A percentile compares a stretch with the other conserved stretches of the same genome.
phyloP scores from a whole-genome alignment of 2,113 vertebrate species.

The Panthera leo region DNA sequence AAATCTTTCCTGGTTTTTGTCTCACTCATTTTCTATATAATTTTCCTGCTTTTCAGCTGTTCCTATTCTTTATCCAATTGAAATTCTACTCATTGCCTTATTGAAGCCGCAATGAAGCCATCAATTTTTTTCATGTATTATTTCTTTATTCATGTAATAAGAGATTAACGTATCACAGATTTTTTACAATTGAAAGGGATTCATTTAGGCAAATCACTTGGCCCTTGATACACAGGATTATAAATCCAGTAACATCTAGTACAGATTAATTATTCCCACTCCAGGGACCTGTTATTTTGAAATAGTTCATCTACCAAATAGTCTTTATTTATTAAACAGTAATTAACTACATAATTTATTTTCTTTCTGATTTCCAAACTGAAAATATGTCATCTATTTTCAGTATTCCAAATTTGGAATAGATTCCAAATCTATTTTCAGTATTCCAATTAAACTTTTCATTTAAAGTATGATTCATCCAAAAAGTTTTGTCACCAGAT shows the following conservation, averaged over 20 bases:
- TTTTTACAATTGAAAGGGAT: background rate
- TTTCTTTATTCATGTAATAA: slow-evolving; percentile 33
- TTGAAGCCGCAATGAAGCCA: background rate
- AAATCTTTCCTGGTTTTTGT: background rate
- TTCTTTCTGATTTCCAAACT: slow-evolving; percentile 42
- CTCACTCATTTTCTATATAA: background rate
- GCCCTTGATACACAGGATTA: background rate
- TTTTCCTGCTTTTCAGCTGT: background rate
- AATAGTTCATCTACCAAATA: background rate
- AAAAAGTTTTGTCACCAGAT: background rate
- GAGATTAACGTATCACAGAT: background rate
- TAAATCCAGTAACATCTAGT: background rate
- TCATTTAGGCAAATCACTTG: background rate
- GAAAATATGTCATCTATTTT: background rate
- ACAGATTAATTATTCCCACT: slow-evolving; percentile 21
- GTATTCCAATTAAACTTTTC: background rate
- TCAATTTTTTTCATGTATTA: slow-evolving; percentile 9
- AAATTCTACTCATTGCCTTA: slow-evolving; percentile 10
- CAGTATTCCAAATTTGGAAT: background rate
- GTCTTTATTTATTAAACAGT: slow-evolving; percentile 33
- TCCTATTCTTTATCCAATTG: background rate
- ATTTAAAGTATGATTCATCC: background rate
- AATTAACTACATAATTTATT: background rate
- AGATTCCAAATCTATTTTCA: background rate
- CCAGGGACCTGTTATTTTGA: background rate